These are phyloP conservation scores for Anhinga anhinga DNA, from an alignment of 2,113 vertebrate species.

Conservation along the genomic window DNA sequence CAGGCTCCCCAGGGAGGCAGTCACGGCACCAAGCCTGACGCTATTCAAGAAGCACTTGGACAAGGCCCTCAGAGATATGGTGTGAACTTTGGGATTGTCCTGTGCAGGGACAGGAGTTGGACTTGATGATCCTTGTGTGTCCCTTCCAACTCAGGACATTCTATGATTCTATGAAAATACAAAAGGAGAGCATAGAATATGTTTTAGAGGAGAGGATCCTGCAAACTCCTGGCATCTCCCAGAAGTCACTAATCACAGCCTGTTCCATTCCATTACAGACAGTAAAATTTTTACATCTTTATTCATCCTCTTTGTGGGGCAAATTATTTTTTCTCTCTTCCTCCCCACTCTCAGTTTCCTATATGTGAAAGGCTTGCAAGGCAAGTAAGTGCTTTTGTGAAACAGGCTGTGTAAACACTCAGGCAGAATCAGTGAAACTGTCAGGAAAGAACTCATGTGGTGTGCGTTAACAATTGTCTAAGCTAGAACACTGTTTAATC, in stretches of 20 bases:
- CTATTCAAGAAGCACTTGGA: too few species aligned
- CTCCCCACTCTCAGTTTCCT: accelerated
- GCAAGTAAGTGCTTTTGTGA: not conserved
- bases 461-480: not conserved
- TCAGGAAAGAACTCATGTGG: not conserved
- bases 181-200: not conserved
- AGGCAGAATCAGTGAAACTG: not conserved
- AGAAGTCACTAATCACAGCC: not conserved
- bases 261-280: not conserved
- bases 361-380: not conserved
- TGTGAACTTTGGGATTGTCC: too few species aligned
- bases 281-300: not conserved
- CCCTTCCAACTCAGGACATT: too few species aligned
- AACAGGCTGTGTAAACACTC: not conserved
- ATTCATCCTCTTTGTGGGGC: not conserved
- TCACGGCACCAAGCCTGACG: too few species aligned
- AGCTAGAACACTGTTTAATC: not conserved
- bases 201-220: not conserved
- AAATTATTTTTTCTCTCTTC: not conserved
- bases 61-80: too few species aligned
- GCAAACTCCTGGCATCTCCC: not conserved
- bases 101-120: too few species aligned
- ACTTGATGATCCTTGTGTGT: too few species aligned
- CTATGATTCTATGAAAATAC: not conserved
- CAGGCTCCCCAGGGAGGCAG: too few species aligned